Evolutionary conservation across 2,113 vertebrate species (phyloP).

Genomic region (Coptodon rendalli): DNA sequence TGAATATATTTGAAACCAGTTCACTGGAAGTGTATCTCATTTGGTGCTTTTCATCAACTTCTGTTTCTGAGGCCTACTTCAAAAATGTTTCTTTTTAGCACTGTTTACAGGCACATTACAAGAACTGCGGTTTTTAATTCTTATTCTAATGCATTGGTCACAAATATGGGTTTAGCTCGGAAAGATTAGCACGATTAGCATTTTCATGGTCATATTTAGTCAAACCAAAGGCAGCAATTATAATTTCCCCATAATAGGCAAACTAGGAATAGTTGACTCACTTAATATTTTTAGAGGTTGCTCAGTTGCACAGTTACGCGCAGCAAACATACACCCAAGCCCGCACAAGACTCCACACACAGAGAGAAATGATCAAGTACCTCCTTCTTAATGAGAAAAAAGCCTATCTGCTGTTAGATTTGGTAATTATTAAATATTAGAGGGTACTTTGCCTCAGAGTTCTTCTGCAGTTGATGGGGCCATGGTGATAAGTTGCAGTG

Average conservation of each 20-base stretch:
- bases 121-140: not conserved
- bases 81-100: not conserved
- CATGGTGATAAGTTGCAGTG: conserved; percentile 43
- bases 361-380: conserved; percentile 6
- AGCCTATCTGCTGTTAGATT: conserved; percentile 33
- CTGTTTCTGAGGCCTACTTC: not conserved
- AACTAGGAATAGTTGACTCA: not conserved
- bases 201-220: not conserved
- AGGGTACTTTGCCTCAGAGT: conserved; percentile 16
- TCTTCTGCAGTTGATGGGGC: conserved; percentile 47
- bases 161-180: not conserved
- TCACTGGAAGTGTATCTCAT: not conserved
- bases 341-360: not conserved
- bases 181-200: not conserved
- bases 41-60: not conserved
- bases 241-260: not conserved
- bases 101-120: not conserved
- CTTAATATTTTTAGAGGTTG: not conserved
- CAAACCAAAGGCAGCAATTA: not conserved
- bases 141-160: not conserved
- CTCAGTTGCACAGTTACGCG: not conserved
- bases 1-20: not conserved
- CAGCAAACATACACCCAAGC: not conserved
- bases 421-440: conserved; percentile 58
- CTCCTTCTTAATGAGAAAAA: conserved; percentile 35